Evolutionary conservation across 1,140 invertebrate genomes (phyloP).

Genomic region (Reticulitermes speratus): DNA sequence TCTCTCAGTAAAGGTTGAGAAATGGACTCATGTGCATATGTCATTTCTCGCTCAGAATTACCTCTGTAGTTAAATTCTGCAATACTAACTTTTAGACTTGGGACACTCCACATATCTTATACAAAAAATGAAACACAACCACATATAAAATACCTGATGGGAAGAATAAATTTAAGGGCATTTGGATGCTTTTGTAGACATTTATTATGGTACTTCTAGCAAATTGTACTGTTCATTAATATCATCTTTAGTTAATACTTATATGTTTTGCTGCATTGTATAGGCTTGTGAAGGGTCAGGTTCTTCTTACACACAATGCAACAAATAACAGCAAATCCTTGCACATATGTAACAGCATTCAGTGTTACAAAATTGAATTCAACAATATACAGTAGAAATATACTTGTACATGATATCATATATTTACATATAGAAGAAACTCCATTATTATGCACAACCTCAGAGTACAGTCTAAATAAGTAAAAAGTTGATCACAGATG

Average conservation of each 20-base stretch:
- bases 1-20: too few species aligned
- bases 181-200: not conserved
- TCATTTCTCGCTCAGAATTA: too few species aligned
- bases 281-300: not conserved
- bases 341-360: not conserved
- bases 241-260: conserved; percentile 15
- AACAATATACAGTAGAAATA: conserved; percentile 18
- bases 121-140: too few species aligned
- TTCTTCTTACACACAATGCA: not conserved
- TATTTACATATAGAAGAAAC: conserved; percentile 17
- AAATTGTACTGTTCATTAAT: not conserved
- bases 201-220: not conserved
- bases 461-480: not conserved
- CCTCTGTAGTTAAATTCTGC: too few species aligned
- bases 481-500: conserved; percentile 19
- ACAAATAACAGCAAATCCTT: not conserved
- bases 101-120: too few species aligned
- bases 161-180: too few species aligned
- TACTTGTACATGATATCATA: not conserved
- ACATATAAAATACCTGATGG: too few species aligned
- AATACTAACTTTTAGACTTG: too few species aligned
- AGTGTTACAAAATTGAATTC: not conserved
- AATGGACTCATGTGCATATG: too few species aligned
- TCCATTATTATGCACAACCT: conserved; percentile 15
- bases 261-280: not conserved